Percentiles rank a stretch among this genome's conserved stretches.
Conservation (phyloP, 1,140 invertebrate genomes). For the Apis cerana region DNA sequence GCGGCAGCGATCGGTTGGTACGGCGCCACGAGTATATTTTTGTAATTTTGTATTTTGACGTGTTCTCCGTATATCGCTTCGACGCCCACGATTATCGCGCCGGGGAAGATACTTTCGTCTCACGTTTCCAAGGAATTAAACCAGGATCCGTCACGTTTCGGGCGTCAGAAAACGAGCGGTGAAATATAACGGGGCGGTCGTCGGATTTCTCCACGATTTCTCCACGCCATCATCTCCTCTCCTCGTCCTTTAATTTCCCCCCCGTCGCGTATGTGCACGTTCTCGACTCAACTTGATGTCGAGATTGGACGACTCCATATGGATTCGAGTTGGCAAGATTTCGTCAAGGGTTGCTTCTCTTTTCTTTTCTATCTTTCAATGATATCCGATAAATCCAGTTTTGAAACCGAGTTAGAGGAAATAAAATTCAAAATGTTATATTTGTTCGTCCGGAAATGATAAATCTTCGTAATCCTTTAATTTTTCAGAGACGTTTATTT, state of each 20-base stretch:
- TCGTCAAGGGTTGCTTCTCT: too few relatives aligned
- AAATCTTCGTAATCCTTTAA: too few relatives aligned
- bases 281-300: too few relatives aligned
- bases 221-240: neutral
- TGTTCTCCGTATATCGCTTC: conserved; percentile 27
- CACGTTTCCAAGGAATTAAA: neutral
- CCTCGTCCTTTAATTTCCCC: neutral
- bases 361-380: too few relatives aligned
- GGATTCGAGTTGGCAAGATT: too few relatives aligned
- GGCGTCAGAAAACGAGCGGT: neutral
- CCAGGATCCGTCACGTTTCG: neutral
- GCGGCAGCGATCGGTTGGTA: conserved; percentile 50
- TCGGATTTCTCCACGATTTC: neutral
- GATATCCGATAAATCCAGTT: too few relatives aligned
- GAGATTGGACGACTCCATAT: neutral
- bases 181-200: conserved; percentile 7
- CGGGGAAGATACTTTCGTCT: conserved; percentile 21
- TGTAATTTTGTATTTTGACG: conserved; percentile 75
- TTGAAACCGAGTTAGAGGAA: too few relatives aligned
- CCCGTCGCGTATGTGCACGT: too few relatives aligned
- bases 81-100: conserved; percentile 14
- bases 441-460: too few relatives aligned
- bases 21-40: conserved; percentile 72
- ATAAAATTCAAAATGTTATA: too few relatives aligned
- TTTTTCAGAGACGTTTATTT: too few relatives aligned